phyloP scores from a whole-genome alignment of 2,113 vertebrate genomes.

The Dromas ardeola region DNA sequence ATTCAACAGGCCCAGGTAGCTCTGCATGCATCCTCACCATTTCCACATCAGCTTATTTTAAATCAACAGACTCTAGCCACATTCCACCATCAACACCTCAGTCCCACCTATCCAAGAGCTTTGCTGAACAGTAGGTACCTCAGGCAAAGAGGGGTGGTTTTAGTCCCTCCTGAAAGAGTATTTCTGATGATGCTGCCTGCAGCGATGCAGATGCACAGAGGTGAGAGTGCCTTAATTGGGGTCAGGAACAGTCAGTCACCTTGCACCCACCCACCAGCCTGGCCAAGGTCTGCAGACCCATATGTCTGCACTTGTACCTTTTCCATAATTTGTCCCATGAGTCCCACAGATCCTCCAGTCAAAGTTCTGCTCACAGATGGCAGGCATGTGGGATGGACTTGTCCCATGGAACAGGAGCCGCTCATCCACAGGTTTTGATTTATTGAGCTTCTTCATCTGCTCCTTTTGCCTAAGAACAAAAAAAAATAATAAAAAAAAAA shows the following conservation, averaged over 20 bases:
- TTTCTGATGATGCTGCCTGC: background rate
- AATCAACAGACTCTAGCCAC: rapidly evolving
- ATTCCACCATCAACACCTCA: background rate
- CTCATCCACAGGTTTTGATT: conserved; percentile 67
- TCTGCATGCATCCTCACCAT: background rate
- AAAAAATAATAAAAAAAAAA: background rate
- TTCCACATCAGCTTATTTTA: background rate
- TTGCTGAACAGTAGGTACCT: background rate
- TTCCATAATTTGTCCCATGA: conserved; percentile 86
- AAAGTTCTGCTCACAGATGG: conserved; percentile 88
- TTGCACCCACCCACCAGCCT: background rate
- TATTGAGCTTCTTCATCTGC: conserved; percentile 82
- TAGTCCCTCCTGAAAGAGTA: background rate
- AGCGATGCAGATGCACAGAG: background rate
- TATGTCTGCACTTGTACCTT: conserved; percentile 74
- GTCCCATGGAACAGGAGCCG: conserved; percentile 90
- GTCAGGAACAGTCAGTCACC: background rate
- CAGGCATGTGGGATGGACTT: conserved; percentile 29
- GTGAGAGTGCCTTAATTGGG: background rate
- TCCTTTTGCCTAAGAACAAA: conserved; percentile 82
- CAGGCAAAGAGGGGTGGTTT: background rate
- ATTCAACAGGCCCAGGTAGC: background rate
- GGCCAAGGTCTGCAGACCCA: background rate
- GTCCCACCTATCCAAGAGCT: background rate
- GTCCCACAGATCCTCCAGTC: conserved; percentile 91